Percentiles rank a stretch among this genome's conserved stretches.
phyloP scores from a whole-genome alignment of 2,113 vertebrate genomes.

The Xiphophorus maculatus region DNA sequence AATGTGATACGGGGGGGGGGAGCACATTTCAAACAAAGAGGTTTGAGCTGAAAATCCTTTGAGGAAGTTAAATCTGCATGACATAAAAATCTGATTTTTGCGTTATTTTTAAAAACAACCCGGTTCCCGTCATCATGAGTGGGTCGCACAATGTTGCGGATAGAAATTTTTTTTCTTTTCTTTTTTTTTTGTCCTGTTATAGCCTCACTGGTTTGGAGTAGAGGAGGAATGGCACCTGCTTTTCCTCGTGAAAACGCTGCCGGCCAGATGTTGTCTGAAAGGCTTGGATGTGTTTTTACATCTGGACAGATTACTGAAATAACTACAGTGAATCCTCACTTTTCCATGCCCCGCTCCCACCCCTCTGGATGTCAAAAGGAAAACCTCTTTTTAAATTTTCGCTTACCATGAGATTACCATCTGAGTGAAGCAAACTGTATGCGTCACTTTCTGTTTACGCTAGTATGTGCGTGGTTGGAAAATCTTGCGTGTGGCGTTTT shows the following conservation, averaged over 20 bases:
- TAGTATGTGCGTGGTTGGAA: not conserved
- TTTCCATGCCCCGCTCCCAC: constrained; percentile 21
- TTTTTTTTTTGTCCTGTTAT: not conserved
- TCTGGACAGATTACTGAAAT: constrained; percentile 63
- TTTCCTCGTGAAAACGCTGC: constrained; percentile 26
- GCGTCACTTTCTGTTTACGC: constrained; percentile 20
- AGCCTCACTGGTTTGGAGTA: not conserved
- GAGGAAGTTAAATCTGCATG: not conserved
- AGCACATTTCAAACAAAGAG: not conserved
- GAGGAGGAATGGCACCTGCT: constrained; percentile 31
- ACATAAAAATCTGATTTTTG: not conserved
- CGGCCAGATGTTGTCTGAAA: constrained; percentile 54
- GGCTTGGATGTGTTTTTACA: constrained; percentile 47
- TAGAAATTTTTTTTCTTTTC: not conserved
- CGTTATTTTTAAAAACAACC: not conserved
- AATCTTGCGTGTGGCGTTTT: not conserved
- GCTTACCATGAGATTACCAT: constrained; percentile 53
- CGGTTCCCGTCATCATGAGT: not conserved
- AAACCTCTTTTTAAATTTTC: constrained; percentile 45
- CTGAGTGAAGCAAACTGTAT: constrained; percentile 17
- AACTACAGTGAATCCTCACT: constrained; percentile 33
- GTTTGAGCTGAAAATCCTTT: not conserved
- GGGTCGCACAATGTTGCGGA: not conserved
- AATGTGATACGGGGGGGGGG: not conserved
- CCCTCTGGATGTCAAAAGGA: constrained; percentile 4